A percentile compares a stretch with the other conserved stretches of the same genome.
Conservation (phyloP, 1,140 invertebrate species). For the Physella acuta region DNA sequence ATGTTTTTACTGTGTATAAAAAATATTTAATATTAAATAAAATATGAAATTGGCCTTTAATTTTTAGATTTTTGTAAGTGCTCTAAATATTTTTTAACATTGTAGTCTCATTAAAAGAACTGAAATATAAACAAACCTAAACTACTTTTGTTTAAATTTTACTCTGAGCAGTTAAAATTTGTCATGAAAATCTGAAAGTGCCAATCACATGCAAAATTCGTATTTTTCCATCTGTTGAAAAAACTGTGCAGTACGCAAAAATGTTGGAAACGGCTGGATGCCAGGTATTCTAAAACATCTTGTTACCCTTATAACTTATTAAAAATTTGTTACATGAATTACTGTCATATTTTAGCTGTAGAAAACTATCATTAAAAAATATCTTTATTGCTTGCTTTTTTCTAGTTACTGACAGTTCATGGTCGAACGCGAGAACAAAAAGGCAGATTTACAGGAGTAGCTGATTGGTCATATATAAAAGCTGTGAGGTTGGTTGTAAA, state of each 20-base stretch:
- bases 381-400: conserved; percentile 14
- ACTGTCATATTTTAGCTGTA: too few species aligned
- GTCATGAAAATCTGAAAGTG: conserved; percentile 62
- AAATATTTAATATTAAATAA: neutral
- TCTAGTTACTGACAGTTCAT: conserved; percentile 84
- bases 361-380: too few species aligned
- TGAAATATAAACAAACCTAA: too few species aligned
- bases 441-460: conserved; percentile 89
- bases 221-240: conserved; percentile 83
- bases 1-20: too few species aligned
- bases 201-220: conserved; percentile 96
- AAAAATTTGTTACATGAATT: too few species aligned
- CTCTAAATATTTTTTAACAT: too few species aligned
- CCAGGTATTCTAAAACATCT: conserved; percentile 61
- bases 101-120: too few species aligned
- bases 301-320: too few species aligned
- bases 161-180: conserved; percentile 65
- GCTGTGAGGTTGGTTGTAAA: conserved; percentile 74
- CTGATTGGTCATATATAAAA: conserved; percentile 91
- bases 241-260: conserved; percentile 87
- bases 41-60: neutral
- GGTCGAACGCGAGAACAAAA: conserved; percentile 95
- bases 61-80: neutral
- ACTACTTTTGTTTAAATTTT: too few species aligned
- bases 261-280: conserved; percentile 94